phyloP scores from a whole-genome alignment of 1,140 invertebrate genomes.

The Drosophila repletoides region DNA sequence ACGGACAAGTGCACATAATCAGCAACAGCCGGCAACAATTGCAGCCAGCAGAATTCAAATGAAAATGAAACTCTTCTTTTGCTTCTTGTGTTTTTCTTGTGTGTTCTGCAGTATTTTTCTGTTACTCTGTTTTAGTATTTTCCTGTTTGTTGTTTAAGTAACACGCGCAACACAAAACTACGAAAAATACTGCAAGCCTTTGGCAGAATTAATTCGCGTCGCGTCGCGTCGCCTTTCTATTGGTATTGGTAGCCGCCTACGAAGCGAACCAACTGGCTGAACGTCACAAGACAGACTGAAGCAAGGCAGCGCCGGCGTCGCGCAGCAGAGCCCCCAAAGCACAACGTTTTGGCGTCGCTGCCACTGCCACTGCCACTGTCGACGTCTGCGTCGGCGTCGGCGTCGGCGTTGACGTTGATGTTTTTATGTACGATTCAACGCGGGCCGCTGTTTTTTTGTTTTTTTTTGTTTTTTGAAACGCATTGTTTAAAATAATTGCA shows the following conservation, averaged over 20 bases:
- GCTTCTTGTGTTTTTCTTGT: too few species aligned
- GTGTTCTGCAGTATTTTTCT: too few species aligned
- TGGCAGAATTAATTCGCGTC: conserved; percentile 62
- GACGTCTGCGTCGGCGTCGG: conserved; percentile 1
- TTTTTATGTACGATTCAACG: not conserved
- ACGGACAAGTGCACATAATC: conserved; percentile 29
- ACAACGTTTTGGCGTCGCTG: conserved; percentile 23
- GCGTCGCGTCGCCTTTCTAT: too few species aligned
- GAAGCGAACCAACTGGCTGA: conserved; percentile 47
- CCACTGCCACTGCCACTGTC: conserved; percentile 14
- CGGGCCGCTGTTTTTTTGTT: not conserved
- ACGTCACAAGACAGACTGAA: conserved; percentile 77
- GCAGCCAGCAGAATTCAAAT: conserved; percentile 5
- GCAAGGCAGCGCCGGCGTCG: conserved; percentile 42
- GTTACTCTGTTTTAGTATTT: not conserved
- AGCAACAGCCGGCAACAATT: conserved; percentile 26
- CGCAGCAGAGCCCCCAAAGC: too few species aligned
- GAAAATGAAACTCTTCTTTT: conserved; percentile 41
- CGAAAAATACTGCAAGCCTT: conserved; percentile 23
- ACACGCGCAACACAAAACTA: not conserved
- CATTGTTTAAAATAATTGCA: not conserved
- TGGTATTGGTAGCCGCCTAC: conserved; percentile 45
- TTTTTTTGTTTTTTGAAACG: not conserved
- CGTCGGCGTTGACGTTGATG: not conserved
- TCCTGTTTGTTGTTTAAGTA: not conserved